phyloP scores from a whole-genome alignment of 2,888 invertebrate species.

The Lasioglossum marginatum region DNA sequence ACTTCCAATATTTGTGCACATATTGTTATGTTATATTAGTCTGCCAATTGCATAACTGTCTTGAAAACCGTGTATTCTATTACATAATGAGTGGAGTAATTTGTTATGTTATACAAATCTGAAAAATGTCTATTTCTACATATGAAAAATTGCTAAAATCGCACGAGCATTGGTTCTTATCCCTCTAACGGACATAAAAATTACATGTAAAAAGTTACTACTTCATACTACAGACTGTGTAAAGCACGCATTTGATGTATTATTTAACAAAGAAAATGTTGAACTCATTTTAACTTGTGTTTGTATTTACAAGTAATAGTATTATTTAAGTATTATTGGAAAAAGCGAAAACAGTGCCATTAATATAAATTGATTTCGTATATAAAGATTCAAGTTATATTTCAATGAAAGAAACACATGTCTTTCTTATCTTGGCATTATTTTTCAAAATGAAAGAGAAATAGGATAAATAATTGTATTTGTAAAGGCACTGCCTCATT shows the following conservation, averaged over 20 bases:
- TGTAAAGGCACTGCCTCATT: constrained; percentile 72
- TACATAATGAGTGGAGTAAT: constrained; percentile 61
- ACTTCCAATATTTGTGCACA: constrained; percentile 79
- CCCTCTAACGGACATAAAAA: constrained; percentile 66
- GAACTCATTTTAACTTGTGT: constrained; percentile 29
- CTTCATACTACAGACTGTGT: constrained; percentile 51
- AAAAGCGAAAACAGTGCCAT: constrained; percentile 58
- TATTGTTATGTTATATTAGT: constrained; percentile 62
- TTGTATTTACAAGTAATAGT: constrained; percentile 61
- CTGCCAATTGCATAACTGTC: constrained; percentile 55
- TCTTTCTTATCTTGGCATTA: constrained; percentile 13
- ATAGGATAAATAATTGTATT: constrained; percentile 58
- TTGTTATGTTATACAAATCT: constrained; percentile 64
- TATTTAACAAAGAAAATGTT: constrained; percentile 47
- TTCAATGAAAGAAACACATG: constrained; percentile 22
- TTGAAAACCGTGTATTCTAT: constrained; percentile 58
- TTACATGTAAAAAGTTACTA: constrained; percentile 67
- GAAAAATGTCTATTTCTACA: constrained; percentile 65
- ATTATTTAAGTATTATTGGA: constrained; percentile 54
- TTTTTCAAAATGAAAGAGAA: constrained; percentile 26
- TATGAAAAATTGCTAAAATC: constrained; percentile 70
- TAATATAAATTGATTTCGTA: constrained; percentile 44
- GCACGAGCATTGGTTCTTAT: constrained; percentile 58
- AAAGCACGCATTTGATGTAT: constrained; percentile 47
- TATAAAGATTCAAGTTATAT: constrained; percentile 16